Conservation (phyloP, 2,113 vertebrate species). For the Laterallus jamaicensis region DNA sequence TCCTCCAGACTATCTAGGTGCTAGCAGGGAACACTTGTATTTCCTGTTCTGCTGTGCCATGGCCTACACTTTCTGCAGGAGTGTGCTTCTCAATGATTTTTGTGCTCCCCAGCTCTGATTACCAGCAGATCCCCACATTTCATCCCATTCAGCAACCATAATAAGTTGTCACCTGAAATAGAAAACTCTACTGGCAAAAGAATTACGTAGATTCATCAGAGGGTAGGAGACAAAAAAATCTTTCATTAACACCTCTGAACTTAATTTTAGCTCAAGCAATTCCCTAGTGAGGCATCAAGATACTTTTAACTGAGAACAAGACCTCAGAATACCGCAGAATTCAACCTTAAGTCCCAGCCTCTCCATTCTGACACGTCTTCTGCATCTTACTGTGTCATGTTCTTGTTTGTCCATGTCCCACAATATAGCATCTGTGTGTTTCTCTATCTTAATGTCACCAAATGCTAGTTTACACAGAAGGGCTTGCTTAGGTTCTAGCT, state of each 20-base stretch:
- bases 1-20: background rate
- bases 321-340: background rate
- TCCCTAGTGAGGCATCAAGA: background rate
- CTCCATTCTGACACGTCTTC: background rate
- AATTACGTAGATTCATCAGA: background rate
- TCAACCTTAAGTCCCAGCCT: background rate
- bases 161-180: background rate
- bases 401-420: constrained; percentile 49
- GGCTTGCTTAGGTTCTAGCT: constrained; percentile 31
- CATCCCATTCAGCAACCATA: background rate
- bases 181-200: background rate
- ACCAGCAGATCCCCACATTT: background rate
- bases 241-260: background rate
- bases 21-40: background rate
- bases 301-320: background rate
- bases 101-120: background rate
- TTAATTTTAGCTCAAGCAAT: background rate
- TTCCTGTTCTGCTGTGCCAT: background rate
- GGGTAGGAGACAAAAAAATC: background rate
- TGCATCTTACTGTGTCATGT: background rate
- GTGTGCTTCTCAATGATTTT: background rate
- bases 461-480: constrained; percentile 48
- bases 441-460: constrained; percentile 61
- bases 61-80: background rate
- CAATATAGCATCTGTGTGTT: constrained; percentile 42